Evolutionary conservation across 2,113 vertebrate genomes (phyloP).

Genomic region (Symphodus melops): DNA sequence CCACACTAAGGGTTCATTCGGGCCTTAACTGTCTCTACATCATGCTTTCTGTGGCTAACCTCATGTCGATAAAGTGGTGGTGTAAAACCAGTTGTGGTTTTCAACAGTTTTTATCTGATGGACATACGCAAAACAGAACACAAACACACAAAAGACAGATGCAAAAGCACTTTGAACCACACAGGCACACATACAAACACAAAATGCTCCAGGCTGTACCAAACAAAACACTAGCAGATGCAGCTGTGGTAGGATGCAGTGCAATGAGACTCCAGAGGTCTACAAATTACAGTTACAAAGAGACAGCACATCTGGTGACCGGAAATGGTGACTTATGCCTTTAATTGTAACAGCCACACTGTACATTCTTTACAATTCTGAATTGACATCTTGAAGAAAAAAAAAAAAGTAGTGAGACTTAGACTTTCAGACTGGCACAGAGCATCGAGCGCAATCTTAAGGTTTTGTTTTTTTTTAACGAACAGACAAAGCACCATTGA

Average conservation of each 20-base stretch:
- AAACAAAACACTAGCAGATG: slow-evolving; percentile 78
- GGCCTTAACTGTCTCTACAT: slow-evolving; percentile 39
- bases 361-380: slow-evolving; percentile 24
- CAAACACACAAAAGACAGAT: slow-evolving; percentile 38
- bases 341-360: slow-evolving; percentile 17
- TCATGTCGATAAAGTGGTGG: slow-evolving; percentile 60
- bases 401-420: slow-evolving; percentile 16
- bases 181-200: slow-evolving; percentile 34
- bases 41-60: slow-evolving; percentile 66
- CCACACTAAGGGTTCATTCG: slow-evolving; percentile 42
- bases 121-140: slow-evolving; percentile 61
- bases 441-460: neutral
- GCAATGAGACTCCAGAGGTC: slow-evolving; percentile 58
- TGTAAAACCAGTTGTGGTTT: slow-evolving; percentile 66
- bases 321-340: slow-evolving; percentile 38
- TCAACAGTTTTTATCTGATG: slow-evolving; percentile 75
- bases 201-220: slow-evolving; percentile 56
- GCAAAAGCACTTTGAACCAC: slow-evolving; percentile 5
- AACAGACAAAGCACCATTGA: slow-evolving; percentile 51
- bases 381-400: slow-evolving; percentile 23
- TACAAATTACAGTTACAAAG: slow-evolving; percentile 60
- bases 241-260: slow-evolving; percentile 44
- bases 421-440: neutral
- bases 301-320: slow-evolving; percentile 66
- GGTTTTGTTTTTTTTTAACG: neutral